phyloP scores from a whole-genome alignment of 30 jellyfish, hydroid and myxozoan genomes.

The Turritopsis rubra region DNA sequence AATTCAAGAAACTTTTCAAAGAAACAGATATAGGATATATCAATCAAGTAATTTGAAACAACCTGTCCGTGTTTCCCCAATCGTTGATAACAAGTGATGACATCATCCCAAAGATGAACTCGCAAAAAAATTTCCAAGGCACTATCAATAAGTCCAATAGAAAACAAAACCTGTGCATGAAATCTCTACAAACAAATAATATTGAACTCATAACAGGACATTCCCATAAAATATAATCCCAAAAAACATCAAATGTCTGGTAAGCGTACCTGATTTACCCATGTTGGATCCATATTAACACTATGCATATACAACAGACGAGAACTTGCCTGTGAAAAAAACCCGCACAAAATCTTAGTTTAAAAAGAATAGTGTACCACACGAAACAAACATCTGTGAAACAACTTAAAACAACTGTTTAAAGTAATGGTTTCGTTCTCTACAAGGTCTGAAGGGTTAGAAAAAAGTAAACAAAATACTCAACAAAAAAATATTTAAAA shows the following conservation, averaged over 20 bases:
- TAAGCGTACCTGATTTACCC: neutral
- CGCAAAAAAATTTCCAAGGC: slow-evolving; percentile 83
- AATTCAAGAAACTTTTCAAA: neutral
- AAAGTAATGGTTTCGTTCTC: too few relatives aligned
- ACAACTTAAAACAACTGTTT: too few relatives aligned
- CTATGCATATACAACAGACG: neutral
- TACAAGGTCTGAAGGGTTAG: too few relatives aligned
- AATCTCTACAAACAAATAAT: slow-evolving; percentile 32
- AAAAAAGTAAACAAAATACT: too few relatives aligned
- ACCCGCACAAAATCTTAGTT: too few relatives aligned
- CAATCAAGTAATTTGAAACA: neutral
- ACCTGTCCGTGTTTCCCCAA: slow-evolving; percentile 91
- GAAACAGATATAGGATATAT: too few relatives aligned
- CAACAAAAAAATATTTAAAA: neutral
- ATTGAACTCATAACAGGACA: slow-evolving; percentile 38
- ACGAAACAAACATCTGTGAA: too few relatives aligned
- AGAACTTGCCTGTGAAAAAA: neutral
- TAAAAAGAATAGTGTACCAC: too few relatives aligned
- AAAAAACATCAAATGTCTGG: too few relatives aligned
- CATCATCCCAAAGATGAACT: slow-evolving; percentile 90
- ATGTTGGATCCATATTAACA: neutral
- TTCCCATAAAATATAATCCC: slow-evolving; percentile 36
- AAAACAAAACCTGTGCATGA: slow-evolving; percentile 61
- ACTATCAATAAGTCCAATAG: slow-evolving; percentile 78
- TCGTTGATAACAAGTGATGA: slow-evolving; percentile 59